These are phyloP conservation scores for Arge pagana DNA, from an alignment of 2,888 invertebrate genomes.

Conservation along the genomic window DNA sequence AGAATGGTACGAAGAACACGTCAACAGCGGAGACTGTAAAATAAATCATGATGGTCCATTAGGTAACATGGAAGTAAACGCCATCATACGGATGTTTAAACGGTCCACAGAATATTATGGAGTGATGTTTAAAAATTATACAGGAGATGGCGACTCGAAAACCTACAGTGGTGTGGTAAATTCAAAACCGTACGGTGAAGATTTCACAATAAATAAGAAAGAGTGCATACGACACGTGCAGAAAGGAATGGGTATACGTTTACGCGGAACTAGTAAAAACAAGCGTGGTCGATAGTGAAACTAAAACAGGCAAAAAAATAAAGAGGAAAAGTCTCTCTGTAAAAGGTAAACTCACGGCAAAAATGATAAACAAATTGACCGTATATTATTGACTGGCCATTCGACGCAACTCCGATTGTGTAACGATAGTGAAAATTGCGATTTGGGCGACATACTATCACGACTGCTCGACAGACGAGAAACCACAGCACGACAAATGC, in stretches of 20 bases:
- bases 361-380: constrained; percentile 30
- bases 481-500: constrained; percentile 37
- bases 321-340: constrained; percentile 26
- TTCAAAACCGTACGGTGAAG: constrained; percentile 30
- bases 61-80: constrained; percentile 33
- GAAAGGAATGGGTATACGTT: constrained; percentile 27
- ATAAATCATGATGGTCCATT: constrained; percentile 29
- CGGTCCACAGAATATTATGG: constrained; percentile 27
- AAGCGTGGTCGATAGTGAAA: constrained; percentile 23
- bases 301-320: constrained; percentile 28
- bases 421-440: constrained; percentile 29
- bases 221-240: constrained; percentile 30
- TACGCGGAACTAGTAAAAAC: constrained; percentile 27
- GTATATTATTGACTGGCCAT: constrained; percentile 29
- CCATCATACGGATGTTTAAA: constrained; percentile 29
- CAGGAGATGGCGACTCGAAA: constrained; percentile 27
- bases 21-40: constrained; percentile 25
- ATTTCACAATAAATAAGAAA: constrained; percentile 30
- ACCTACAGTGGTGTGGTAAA: constrained; percentile 24
- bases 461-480: constrained; percentile 24
- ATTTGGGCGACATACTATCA: constrained; percentile 31
- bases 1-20: constrained; percentile 31
- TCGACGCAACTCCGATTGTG: constrained; percentile 24
- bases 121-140: constrained; percentile 28
- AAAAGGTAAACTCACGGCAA: constrained; percentile 36